Evolutionary conservation across 2,113 vertebrate species (phyloP).

Genomic region (Anoplopoma fimbria): DNA sequence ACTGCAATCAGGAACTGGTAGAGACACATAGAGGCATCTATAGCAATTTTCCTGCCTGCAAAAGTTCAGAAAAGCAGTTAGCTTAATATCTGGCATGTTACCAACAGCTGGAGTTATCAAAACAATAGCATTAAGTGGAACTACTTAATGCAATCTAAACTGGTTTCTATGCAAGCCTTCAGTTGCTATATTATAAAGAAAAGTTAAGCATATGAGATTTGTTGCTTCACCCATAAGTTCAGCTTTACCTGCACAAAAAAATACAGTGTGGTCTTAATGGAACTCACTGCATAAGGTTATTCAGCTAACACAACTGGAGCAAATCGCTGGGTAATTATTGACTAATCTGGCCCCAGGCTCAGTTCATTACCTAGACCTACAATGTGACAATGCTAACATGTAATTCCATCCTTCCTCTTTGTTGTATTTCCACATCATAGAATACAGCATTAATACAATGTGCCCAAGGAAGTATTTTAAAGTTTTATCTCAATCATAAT

Average conservation of each 20-base stretch:
- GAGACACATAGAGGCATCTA: constrained; percentile 99
- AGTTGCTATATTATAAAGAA: not conserved
- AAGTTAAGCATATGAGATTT: not conserved
- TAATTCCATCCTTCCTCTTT: not conserved
- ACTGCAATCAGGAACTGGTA: constrained; percentile 99
- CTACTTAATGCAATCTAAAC: not conserved
- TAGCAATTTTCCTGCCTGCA: constrained; percentile 92
- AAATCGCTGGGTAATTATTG: not conserved
- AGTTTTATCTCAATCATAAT: not conserved
- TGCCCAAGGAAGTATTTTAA: too few relatives aligned
- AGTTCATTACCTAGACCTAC: not conserved
- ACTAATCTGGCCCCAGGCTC: not conserved
- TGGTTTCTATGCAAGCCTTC: not conserved
- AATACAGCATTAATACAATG: not conserved
- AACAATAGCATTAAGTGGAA: not conserved
- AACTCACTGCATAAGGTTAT: not conserved
- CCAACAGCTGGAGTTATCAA: not conserved
- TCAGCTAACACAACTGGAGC: not conserved
- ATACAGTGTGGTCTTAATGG: not conserved
- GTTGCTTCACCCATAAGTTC: not conserved
- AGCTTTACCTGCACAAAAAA: not conserved
- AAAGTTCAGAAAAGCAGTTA: not conserved
- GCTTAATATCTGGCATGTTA: not conserved
- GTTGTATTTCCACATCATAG: not conserved
- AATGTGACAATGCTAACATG: not conserved